Evolutionary conservation across 2,888 invertebrate genomes (phyloP).

Genomic region (Exocentrus adspersus): DNA sequence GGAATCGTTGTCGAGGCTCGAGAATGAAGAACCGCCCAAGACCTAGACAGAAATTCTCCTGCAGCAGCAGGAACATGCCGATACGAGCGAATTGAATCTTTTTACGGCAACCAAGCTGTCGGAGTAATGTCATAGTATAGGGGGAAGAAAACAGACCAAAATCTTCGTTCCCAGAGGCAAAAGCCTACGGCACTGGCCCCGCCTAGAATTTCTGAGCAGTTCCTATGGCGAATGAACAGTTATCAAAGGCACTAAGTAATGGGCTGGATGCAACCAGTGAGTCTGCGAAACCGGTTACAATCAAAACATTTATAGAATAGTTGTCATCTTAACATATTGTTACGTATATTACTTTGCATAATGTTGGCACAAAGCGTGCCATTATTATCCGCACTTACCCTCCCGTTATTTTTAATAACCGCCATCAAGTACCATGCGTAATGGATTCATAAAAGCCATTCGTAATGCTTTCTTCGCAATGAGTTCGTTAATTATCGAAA

Average conservation of each 20-base stretch:
- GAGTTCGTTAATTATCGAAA: no score
- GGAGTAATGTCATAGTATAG: no score
- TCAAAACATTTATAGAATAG: conserved; percentile 30
- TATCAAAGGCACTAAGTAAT: conserved; percentile 22
- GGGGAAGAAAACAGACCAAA: no score
- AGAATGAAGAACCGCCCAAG: no score
- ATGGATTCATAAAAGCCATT: neutral
- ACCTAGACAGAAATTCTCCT: no score
- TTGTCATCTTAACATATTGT: conserved; percentile 28
- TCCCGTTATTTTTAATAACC: neutral
- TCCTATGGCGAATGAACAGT: conserved; percentile 17
- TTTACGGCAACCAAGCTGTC: no score
- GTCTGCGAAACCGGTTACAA: conserved; percentile 24
- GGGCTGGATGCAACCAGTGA: conserved; percentile 18
- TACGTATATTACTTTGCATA: conserved; percentile 27
- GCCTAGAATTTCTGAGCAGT: conserved; percentile 1
- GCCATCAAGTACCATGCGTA: neutral
- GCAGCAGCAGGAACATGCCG: no score
- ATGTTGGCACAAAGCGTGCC: conserved; percentile 5
- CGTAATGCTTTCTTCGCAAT: no score
- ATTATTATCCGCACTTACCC: neutral
- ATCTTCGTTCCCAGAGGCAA: no score
- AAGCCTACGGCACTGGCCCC: conserved; percentile 8
- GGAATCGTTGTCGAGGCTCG: no score
- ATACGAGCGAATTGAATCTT: no score